These are phyloP conservation scores for Emydocephalus ijimae DNA, from an alignment of 2,113 vertebrate genomes.

Conservation along the genomic window DNA sequence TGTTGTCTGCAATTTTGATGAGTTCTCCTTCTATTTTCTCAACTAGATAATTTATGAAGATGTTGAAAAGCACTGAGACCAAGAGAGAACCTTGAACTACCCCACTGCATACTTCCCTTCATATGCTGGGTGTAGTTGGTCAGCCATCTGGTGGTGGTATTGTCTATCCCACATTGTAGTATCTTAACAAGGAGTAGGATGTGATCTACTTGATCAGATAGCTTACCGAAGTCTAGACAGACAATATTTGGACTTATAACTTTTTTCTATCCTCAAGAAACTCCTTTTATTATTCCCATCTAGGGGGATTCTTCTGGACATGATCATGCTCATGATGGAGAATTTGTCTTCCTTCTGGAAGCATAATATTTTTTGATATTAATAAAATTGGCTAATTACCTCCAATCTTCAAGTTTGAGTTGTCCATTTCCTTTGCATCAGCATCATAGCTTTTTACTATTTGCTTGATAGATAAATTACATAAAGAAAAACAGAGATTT, in stretches of 20 bases:
- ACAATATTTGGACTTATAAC: neutral
- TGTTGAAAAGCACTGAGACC: too few relatives aligned
- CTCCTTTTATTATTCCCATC: neutral
- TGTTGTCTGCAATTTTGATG: neutral
- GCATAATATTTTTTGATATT: neutral
- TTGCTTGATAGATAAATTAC: neutral
- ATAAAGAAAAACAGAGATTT: neutral
- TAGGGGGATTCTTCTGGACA: neutral
- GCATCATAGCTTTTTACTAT: neutral
- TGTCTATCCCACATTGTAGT: neutral
- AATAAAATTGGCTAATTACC: neutral
- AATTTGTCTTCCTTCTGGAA: neutral
- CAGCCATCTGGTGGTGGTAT: neutral
- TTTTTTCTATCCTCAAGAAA: neutral
- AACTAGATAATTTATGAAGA: too few relatives aligned
- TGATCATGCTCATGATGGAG: neutral
- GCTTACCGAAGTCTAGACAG: neutral
- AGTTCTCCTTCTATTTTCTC: too few relatives aligned
- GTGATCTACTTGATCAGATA: neutral
- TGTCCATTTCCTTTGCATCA: neutral
- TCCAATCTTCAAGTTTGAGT: neutral
- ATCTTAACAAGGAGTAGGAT: neutral
- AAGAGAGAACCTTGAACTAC: too few relatives aligned
- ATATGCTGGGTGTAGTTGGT: neutral
- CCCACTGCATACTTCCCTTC: neutral